phyloP scores from a whole-genome alignment of 2,888 invertebrate genomes.

The Drosophila kuntzei region DNA sequence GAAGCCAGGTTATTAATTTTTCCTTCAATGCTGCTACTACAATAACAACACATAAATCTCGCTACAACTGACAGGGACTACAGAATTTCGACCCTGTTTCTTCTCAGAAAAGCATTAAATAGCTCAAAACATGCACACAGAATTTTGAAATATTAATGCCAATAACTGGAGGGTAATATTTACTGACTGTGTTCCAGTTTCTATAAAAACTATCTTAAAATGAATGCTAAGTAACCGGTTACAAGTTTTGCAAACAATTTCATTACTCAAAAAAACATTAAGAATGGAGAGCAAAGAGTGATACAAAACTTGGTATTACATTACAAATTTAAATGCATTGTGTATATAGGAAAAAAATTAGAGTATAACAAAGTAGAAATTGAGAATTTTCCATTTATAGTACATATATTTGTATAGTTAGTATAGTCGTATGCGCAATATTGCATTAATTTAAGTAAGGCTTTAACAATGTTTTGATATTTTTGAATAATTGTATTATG shows the following conservation, averaged over 20 bases:
- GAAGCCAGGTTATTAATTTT: conserved; percentile 47
- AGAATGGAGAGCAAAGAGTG: neutral
- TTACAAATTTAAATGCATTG: neutral
- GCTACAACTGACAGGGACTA: conserved; percentile 70
- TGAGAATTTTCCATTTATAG: neutral
- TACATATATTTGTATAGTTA: too few relatives aligned
- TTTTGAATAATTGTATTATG: neutral
- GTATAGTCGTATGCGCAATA: too few relatives aligned
- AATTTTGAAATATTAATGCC: conserved; percentile 22
- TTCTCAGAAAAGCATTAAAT: conserved; percentile 5
- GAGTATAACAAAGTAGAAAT: too few relatives aligned
- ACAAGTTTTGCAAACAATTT: conserved; percentile 17
- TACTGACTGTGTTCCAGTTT: conserved; percentile 25
- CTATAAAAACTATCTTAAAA: conserved; percentile 1
- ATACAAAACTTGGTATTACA: neutral
- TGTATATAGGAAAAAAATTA: too few relatives aligned
- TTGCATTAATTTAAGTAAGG: neutral
- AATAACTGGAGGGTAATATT: conserved; percentile 15
- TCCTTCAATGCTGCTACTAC: conserved; percentile 34
- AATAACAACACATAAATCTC: conserved; percentile 63
- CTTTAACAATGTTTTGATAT: neutral
- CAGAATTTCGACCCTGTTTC: conserved; percentile 43
- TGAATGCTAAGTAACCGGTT: conserved; percentile 23
- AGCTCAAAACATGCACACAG: conserved; percentile 24
- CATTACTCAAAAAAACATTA: neutral